phyloP scores from a whole-genome alignment of 2,113 vertebrate genomes.

The Fulica atra region DNA sequence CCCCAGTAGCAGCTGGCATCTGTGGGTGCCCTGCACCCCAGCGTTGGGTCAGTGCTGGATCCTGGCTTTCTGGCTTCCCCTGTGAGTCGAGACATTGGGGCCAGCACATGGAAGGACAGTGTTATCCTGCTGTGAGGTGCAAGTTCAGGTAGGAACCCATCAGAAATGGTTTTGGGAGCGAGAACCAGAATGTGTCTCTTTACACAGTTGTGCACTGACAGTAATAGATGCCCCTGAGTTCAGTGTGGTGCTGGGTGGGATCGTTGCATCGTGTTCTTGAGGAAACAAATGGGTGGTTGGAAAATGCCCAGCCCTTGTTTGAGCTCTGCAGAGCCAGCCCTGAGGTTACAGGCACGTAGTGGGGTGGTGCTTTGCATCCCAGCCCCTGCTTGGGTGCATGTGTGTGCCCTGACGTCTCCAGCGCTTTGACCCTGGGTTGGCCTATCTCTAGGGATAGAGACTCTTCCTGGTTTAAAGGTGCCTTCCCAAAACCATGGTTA shows the following conservation, averaged over 20 bases:
- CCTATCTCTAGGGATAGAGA: background rate
- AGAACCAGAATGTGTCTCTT: rapidly evolving
- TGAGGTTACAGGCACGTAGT: rapidly evolving
- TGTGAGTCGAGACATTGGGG: background rate
- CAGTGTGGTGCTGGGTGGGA: background rate
- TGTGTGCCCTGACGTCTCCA: background rate
- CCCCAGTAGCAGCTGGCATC: rapidly evolving
- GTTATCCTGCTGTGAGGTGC: background rate
- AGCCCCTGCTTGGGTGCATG: rapidly evolving
- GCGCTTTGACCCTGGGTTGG: background rate
- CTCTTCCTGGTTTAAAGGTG: background rate
- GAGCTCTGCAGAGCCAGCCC: background rate
- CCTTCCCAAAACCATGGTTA: background rate
- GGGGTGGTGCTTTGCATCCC: rapidly evolving
- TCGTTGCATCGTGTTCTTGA: rapidly evolving
- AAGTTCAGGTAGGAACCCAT: background rate
- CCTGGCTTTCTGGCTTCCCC: background rate
- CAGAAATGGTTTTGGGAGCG: background rate
- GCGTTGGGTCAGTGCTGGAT: rapidly evolving
- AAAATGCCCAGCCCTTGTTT: background rate
- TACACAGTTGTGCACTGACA: background rate
- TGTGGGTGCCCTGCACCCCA: background rate
- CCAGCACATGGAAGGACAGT: rapidly evolving
- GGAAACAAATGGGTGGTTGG: background rate
- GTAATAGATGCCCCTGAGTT: background rate